Evolutionary conservation across 1,140 invertebrate species (phyloP), one percentile per base, ranked within the genome.

Genomic region (Pseudachorutes palmiensis): DNA sequence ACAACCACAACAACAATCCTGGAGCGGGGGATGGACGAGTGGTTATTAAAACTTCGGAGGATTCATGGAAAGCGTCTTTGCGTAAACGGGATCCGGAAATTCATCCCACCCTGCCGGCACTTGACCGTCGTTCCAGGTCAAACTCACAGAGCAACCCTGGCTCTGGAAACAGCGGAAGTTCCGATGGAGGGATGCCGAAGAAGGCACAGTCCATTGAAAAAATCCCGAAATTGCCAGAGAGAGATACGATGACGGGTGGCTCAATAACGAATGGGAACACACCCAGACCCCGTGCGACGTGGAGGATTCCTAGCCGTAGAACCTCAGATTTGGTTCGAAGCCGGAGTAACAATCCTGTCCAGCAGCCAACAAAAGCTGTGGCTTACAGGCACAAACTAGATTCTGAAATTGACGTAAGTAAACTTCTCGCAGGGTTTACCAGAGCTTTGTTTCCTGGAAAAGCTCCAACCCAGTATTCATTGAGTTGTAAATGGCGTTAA

Each of bases 41-140:
- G 24, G 16, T 51, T 31, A 51, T 68, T 26, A 65, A 70, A 48
- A 55, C 45, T 29, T 51, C 62, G 28, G 72, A 74, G 64, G 83
- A 84, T 59, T 80, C 80, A 74, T 84, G 83, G 83, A 82, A 81
- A 12, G 81, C 81, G 0, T 85, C 85, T 24, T 73, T 87, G 19
- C 75, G 86, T 1, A 81, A 81, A 68, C 77, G 85, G 49, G 84
- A 87, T 77, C 84, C 85, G 0, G 83, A 86, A 66, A 78, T 87
- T 2, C 85, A 86, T 72, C 84, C 85, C 0, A 82, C 83, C 5
- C 74, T 87, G 60, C 85, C 85, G 16, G 31, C 63, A 51, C 63
- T 68, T 45, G 41, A n/a, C 22, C 30, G 59, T 29, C 67, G 1
- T 67, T 48, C 49, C 58, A 74, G 74, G 61, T 73, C 71, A 9